phyloP scores from a whole-genome alignment of 2,797 vertebrate genomes.

The Gobionotothen gibberifrons region DNA sequence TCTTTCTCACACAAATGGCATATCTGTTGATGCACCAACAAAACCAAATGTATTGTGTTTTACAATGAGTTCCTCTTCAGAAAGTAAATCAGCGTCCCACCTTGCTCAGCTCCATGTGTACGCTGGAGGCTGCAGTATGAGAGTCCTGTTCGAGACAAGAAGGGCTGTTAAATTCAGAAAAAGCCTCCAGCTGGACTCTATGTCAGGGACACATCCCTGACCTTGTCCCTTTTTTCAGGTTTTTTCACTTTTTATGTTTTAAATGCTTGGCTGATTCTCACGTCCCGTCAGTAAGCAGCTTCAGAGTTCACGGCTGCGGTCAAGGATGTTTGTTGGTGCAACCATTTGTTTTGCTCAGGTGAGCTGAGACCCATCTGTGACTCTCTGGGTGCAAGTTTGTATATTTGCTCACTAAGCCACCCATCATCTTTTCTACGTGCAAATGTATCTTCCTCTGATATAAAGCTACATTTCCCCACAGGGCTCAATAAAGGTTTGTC shows the following conservation, averaged over 20 bases:
- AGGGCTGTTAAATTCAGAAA: constrained; percentile 32
- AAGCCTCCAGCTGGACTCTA: constrained; percentile 52
- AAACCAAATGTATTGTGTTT: background rate
- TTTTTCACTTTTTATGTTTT: constrained; percentile 28
- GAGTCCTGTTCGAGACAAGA: constrained; percentile 12
- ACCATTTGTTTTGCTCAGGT: constrained; percentile 31
- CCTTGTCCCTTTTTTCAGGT: constrained; percentile 9
- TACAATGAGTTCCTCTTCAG: background rate
- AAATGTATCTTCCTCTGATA: background rate
- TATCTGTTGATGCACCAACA: background rate
- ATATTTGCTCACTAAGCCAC: constrained; percentile 13
- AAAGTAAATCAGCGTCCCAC: background rate
- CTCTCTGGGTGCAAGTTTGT: constrained; percentile 7
- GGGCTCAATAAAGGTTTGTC: too few relatives aligned
- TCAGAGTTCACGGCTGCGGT: constrained; percentile 43
- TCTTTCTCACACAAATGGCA: background rate
- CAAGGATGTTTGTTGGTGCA: constrained; percentile 49
- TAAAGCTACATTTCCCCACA: too few relatives aligned
- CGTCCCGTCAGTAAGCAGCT: constrained; percentile 39
- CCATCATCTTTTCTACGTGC: background rate
- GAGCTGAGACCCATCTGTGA: constrained; percentile 23
- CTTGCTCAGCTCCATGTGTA: background rate
- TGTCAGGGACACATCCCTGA: constrained; percentile 25
- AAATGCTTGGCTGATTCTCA: constrained; percentile 31
- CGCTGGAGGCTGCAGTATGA: background rate